Evolutionary conservation across 2,113 vertebrate species (phyloP), one percentile per base, ranked within the genome.

Genomic region (Anarhynchus alexandrinus): DNA sequence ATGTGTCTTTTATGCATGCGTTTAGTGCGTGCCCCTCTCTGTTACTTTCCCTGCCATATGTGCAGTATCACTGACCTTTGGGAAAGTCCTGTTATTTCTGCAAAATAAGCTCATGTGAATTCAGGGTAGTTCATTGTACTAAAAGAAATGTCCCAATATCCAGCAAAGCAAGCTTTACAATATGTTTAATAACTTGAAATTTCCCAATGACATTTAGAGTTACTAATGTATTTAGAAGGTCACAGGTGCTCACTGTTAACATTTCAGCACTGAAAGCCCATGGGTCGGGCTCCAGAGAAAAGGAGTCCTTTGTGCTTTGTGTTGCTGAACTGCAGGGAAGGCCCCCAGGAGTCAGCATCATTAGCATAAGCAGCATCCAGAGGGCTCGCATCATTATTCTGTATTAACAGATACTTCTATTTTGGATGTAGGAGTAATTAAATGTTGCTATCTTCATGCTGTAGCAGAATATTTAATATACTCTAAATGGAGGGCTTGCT

Each of bases 101-200:
- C 55, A 95, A 97, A 96, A 82, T 30, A 92, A 95, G 88, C 81
- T 95, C 78, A 32, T 78, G 43, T 55, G 91, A 95, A 95, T 82
- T 87, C 81, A 81, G 85, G 82, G 66, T 54, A 85, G 52, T 94
- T 97, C 72, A 78, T 22, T 92, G 47, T 58, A 88, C 83, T 92
- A 80, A 86, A 94, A 85, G 26, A 30, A 83, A 57, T 0, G 5
- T 47, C 64, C 83, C 17, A 65, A 34, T 86, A 72, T 83, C 36
- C 69, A 94, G 78, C 62, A 92, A 43, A 88, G 38, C 52, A 64
- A 85, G 58, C 55, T 84, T 82, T 79, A 72, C 55, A 26, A 49
- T 77, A 64, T 23, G 34, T 47, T 47, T 91, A 86, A 66, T 19
- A 79, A 80, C 70, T 62, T 77, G 38, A 77, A 91, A 84, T 93